Base-by-base conservation (phyloP, 1,140 invertebrate genomes). In the Leptinotarsa undecemlineata region DNA sequence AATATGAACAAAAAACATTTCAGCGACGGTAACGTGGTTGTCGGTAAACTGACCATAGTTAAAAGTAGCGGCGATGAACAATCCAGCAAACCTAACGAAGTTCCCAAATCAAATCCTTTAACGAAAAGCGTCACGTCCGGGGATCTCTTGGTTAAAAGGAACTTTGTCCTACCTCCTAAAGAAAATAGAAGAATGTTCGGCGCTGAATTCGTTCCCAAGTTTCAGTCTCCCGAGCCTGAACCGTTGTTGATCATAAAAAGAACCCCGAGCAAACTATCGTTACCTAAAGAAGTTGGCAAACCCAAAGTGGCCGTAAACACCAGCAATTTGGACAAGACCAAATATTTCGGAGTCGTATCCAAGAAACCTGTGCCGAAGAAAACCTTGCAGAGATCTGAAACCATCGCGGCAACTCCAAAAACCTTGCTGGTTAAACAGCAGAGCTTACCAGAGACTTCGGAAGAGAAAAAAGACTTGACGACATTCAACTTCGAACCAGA, bases 221-320 rank as follows among this genome's bases (percentile, higher is more conserved):
- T 78, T 70, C 74, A 82, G 74, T 17, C 71, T 26, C 42, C 51
- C 4, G 76, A 83, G 62, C 77, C 78, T 3, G 80, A 84, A 77
- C 84, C 84, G 19, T 74, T 85, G 19, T 74, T 85, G 14, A 80
- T 85, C 13, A 85, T 85, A n/a, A 85, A 82, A 78, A 78, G 84
- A 23, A 84, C 84, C 3, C 84, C 84, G 1, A 85, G 83, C 73
- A 85, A 85, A 80, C 79, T 85, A 21, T 82, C 80, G 72, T 47
- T 85, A 57, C 83, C 84, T 0, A 78, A 80, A 74, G 84, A 84
- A 75, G 74, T 82, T 15, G 78, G 77, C 3, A 85, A 85, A 76
- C 84, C 84, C 14, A 83, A 83, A 79, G 81, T 84, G 5, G 81
- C 81, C 0, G 74, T 84, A 6, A 81, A 77, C 64, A 80, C 80